phyloP scores from a whole-genome alignment of 2,888 invertebrate genomes.

The Formica aserva region DNA sequence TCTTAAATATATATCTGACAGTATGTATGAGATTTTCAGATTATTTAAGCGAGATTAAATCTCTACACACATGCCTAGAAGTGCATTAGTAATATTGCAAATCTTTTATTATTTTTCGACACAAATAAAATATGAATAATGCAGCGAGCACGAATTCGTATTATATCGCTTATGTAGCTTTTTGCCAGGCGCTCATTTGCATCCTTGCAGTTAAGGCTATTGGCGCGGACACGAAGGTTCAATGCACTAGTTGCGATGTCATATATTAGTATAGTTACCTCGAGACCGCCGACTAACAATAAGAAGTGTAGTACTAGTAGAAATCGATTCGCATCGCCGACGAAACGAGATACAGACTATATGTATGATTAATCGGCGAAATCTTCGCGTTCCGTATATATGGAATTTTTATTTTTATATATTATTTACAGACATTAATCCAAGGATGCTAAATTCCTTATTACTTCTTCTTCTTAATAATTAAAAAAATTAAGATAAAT shows the following conservation, averaged over 20 bases:
- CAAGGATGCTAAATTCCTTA: background rate
- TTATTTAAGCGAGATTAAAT: background rate
- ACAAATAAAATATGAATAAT: slow-evolving; percentile 6
- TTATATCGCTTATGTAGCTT: slow-evolving; percentile 10
- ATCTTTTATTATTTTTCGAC: background rate
- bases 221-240: slow-evolving; percentile 53
- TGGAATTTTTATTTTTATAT: background rate
- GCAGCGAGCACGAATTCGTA: slow-evolving; percentile 5
- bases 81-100: slow-evolving; percentile 40
- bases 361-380: background rate
- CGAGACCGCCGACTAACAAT: background rate
- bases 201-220: slow-evolving; percentile 32
- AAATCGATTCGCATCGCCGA: slow-evolving; percentile 10
- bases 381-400: background rate
- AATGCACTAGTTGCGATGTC: slow-evolving; percentile 58
- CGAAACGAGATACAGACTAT: background rate
- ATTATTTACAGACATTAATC: background rate
- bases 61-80: background rate
- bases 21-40: background rate
- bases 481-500: background rate
- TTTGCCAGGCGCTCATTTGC: slow-evolving; percentile 22
- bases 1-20: background rate
- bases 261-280: slow-evolving; percentile 29
- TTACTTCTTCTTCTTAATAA: background rate
- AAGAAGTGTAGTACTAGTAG: slow-evolving; percentile 4